Conservation (phyloP, 2,113 vertebrate genomes). For the Notiomystis cincta region DNA sequence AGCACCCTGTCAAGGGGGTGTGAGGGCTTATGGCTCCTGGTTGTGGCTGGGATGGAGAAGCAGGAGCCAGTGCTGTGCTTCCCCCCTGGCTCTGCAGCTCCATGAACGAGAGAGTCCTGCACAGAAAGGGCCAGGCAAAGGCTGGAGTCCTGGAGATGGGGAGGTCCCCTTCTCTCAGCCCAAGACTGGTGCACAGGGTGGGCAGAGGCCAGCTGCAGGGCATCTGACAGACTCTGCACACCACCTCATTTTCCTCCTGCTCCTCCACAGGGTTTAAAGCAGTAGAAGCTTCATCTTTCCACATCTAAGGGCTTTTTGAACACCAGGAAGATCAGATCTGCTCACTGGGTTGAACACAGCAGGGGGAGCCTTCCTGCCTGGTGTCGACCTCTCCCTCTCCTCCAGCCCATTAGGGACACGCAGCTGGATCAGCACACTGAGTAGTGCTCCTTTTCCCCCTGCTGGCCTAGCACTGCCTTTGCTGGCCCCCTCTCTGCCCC, state of each 20-base stretch:
- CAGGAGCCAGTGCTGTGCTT: neutral
- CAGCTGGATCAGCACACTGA: neutral
- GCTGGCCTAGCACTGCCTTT: neutral
- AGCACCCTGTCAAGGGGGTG: accelerated
- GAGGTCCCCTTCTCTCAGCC: neutral
- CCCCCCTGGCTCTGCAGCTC: neutral
- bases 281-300: neutral
- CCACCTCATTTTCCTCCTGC: neutral
- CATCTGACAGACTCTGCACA: neutral
- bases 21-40: accelerated
- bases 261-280: constrained; percentile 34
- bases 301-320: constrained; percentile 14
- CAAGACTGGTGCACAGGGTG: accelerated
- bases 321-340: constrained; percentile 41
- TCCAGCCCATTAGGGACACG: neutral
- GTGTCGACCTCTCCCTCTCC: neutral
- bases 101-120: neutral
- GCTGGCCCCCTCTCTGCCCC: neutral
- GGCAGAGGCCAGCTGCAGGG: neutral
- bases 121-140: neutral
- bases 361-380: neutral
- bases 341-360: neutral
- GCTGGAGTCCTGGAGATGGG: neutral
- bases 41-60: neutral
- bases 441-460: neutral